These are phyloP conservation scores for Micrasema minimum DNA, from an alignment of 1,140 invertebrate species.

Conservation along the genomic window DNA sequence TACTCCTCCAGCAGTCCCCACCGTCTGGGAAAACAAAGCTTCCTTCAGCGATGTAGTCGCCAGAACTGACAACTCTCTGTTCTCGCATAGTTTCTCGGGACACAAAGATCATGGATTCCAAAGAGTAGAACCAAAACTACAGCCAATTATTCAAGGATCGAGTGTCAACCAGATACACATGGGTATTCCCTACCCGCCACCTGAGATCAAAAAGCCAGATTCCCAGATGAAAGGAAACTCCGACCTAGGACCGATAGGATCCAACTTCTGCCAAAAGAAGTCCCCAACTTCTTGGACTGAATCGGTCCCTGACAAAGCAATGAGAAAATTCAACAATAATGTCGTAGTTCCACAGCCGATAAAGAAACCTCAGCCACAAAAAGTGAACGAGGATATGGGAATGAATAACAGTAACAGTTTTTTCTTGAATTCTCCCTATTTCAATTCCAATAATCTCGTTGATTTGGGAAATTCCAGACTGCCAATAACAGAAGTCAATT, in stretches of 20 bases:
- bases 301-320: constrained; percentile 35
- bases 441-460: constrained; percentile 29
- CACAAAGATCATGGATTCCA: constrained; percentile 45
- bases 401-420: constrained; percentile 45
- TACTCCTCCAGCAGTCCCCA: constrained; percentile 47
- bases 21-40: constrained; percentile 53
- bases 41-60: constrained; percentile 53
- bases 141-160: constrained; percentile 8
- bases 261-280: constrained; percentile 47
- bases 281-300: constrained; percentile 41
- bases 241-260: constrained; percentile 51
- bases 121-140: constrained; percentile 39
- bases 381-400: constrained; percentile 40
- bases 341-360: constrained; percentile 26
- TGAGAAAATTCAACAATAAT: constrained; percentile 18
- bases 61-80: constrained; percentile 46
- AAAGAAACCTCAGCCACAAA: constrained; percentile 42
- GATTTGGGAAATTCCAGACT: constrained; percentile 16
- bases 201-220: constrained; percentile 41
- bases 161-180: not conserved
- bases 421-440: constrained; percentile 47
- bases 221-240: constrained; percentile 18
- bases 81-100: constrained; percentile 33
- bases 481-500: constrained; percentile 8
- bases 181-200: constrained; percentile 5